phyloP scores from a whole-genome alignment of 2,888 invertebrate species.

The Cremastinae sp. region DNA sequence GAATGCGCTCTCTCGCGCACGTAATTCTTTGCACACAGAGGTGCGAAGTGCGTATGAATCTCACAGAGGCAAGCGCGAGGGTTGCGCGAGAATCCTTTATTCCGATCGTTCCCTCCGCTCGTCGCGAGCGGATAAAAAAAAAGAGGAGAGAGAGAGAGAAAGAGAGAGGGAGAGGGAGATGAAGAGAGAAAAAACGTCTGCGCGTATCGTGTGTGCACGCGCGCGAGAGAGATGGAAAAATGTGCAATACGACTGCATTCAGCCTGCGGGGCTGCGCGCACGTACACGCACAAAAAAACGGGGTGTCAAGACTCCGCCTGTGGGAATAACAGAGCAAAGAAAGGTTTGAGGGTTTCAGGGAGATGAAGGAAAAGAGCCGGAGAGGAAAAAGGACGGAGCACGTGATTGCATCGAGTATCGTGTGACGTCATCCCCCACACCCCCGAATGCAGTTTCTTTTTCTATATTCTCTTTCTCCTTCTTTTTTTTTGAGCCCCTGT shows the following conservation, averaged over 20 bases:
- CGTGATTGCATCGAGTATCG: conserved; percentile 59
- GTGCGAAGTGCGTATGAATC: conserved; percentile 75
- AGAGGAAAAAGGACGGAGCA: conserved; percentile 45
- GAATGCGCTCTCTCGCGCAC: conserved; percentile 18
- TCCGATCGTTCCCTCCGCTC: conserved; percentile 56
- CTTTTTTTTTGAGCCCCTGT: not conserved
- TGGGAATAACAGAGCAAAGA: conserved; percentile 67
- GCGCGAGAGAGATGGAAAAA: not conserved
- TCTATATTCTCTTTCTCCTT: conserved; percentile 29
- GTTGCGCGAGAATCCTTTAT: conserved; percentile 66
- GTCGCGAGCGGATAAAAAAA: conserved; percentile 48
- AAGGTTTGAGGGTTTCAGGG: conserved; percentile 65
- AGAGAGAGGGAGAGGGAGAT: conserved; percentile 53
- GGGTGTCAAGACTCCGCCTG: conserved; percentile 67
- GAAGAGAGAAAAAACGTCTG: not conserved
- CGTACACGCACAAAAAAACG: conserved; percentile 35
- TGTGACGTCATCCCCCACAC: conserved; percentile 61
- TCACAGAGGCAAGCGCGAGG: conserved; percentile 66
- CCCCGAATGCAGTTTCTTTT: conserved; percentile 56
- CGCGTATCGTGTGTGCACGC: too few species aligned
- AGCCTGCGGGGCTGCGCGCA: conserved; percentile 50
- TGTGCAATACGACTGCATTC: conserved; percentile 68
- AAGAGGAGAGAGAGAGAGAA: conserved; percentile 46
- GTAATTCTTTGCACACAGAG: conserved; percentile 31
- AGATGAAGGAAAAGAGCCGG: conserved; percentile 58